A percentile compares a stretch with the other conserved stretches of the same genome.
These are phyloP conservation scores for Carabus problematicus DNA, from an alignment of 2,888 invertebrate genomes.

Conservation along the genomic window DNA sequence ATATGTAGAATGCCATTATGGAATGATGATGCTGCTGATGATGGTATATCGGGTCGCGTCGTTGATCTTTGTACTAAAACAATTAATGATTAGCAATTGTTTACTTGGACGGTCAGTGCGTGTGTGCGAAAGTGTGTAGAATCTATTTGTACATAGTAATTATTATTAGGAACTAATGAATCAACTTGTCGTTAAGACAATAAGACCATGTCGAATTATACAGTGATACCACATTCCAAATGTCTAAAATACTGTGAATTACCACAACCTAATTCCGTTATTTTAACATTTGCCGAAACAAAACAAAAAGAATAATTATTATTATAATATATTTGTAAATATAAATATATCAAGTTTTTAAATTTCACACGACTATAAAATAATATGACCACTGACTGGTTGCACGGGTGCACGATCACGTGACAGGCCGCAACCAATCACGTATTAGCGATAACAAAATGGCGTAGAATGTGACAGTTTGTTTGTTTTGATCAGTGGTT, in stretches of 20 bases:
- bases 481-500: too few relatives aligned
- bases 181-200: conserved; percentile 1
- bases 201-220: conserved; percentile 6
- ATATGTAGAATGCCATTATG: too few relatives aligned
- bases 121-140: background rate
- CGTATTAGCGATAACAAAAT: too few relatives aligned
- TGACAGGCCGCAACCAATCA: too few relatives aligned
- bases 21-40: too few relatives aligned
- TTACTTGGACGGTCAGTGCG: too few relatives aligned
- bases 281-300: conserved; percentile 25
- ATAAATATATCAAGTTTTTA: conserved; percentile 25
- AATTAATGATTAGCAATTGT: too few relatives aligned
- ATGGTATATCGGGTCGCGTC: too few relatives aligned
- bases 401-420: too few relatives aligned
- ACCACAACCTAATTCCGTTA: conserved; percentile 14
- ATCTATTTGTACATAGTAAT: conserved; percentile 29
- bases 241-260: conserved; percentile 27
- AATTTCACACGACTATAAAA: conserved; percentile 14
- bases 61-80: too few relatives aligned
- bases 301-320: too few relatives aligned
- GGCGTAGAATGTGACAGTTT: too few relatives aligned
- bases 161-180: conserved; percentile 7
- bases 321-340: conserved; percentile 29
- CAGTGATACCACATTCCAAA: conserved; percentile 36
- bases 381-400: conserved; percentile 1